A percentile compares a stretch with the other conserved stretches of the same genome.
phyloP scores from a whole-genome alignment of 64 coral and sea anemone species.

The Porites australiensis region DNA sequence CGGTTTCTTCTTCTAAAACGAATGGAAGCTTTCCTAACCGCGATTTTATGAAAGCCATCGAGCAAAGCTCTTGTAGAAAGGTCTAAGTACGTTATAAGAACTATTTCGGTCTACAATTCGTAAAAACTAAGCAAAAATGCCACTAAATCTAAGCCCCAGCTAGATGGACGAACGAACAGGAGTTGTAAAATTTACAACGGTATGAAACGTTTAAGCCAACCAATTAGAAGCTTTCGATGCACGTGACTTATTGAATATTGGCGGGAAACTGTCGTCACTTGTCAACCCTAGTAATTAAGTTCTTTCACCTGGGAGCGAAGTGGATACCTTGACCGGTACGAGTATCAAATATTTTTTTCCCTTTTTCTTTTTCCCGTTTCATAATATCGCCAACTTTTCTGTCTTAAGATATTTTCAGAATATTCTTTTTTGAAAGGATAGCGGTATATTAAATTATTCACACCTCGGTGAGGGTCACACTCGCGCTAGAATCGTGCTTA shows the following conservation, averaged over 20 bases:
- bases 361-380: background rate
- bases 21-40: slow-evolving; percentile 71
- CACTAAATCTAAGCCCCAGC: background rate
- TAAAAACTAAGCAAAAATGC: slow-evolving; percentile 19
- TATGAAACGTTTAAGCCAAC: slow-evolving; percentile 17
- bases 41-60: slow-evolving; percentile 62
- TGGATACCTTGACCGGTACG: no score
- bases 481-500: no score
- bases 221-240: slow-evolving; percentile 11
- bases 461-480: no score
- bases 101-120: slow-evolving; percentile 6
- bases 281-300: background rate
- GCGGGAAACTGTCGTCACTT: slow-evolving; percentile 5
- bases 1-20: slow-evolving; percentile 61
- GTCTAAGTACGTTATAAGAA: slow-evolving; percentile 7
- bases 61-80: background rate
- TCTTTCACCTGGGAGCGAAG: no score
- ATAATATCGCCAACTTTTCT: background rate
- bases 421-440: no score
- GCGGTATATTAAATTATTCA: no score
- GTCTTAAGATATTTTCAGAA: background rate
- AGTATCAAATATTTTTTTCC: no score
- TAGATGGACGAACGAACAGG: background rate
- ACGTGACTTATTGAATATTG: slow-evolving; percentile 37
- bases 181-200: slow-evolving; percentile 15